Base-by-base conservation (phyloP, 1,140 invertebrate genomes). In the Cydia strobilella region DNA sequence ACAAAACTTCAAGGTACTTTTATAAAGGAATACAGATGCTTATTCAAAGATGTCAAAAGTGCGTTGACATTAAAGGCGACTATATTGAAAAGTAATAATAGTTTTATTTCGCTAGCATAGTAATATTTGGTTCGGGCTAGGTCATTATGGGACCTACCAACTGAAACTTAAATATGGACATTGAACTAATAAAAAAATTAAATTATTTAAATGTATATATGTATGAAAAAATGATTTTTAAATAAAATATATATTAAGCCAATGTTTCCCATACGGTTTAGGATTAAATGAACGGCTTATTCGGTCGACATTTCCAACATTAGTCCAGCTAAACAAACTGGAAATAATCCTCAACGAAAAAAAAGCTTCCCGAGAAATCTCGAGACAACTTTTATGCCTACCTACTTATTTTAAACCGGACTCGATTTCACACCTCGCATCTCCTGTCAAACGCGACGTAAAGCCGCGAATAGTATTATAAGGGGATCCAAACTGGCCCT, bases 381-480 rank as follows among this genome's bases (percentile, higher is more conserved):
- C 86, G 85, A 91, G 87, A 86, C 85, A 82, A 81, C 83, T 15
- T 27, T 39, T 72, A 48, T 72, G 71, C 42, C 23, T 39, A 65
- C 86, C 79, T 90, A 91, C 88, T 90, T 90, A 89, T 82, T 87
- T 89, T 86, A 90, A 92, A 90, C 88, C 84, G 89, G 87, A 88
- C 86, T 84, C 89, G 88, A 92, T 93, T 93, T 90, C 86, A 91
- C 87, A 91, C 85, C 90, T 91, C 88, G 85, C 87, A 90, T 86
- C 86, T 86, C 88, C 89, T 91, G 91, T 93, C 91, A 93, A 85
- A 85, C 72, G 69, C 85, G 90, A 93, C 90, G 86, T 82, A 90
- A 91, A 92, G 90, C 90, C 86, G 84, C 83, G 81, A 90, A 87
- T 86, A 80, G 86, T 84, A 90, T 90, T 90, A 91, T 88, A 82